Evolutionary conservation across 2,797 vertebrate species (phyloP), one percentile per base, ranked within the genome.

Genomic region (Bovichtus diacanthus): DNA sequence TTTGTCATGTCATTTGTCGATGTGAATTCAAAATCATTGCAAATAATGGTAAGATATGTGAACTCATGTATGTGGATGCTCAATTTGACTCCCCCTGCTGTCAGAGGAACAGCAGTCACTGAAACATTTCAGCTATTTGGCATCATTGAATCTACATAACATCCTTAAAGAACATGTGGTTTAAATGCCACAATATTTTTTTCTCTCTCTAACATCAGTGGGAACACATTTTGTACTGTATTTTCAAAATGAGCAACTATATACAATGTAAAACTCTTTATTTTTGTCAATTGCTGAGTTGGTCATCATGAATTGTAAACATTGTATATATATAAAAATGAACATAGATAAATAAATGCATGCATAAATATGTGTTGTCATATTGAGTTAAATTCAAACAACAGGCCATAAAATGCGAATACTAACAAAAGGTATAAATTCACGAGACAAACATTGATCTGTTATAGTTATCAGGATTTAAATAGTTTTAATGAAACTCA

Each of bases 311-410:
- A 84, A 74, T 34, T 86, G 76, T 74, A 86, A 85, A 78, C 80
- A 82, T 51, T 83, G 76, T 60, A 66, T 69, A 72, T 62, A 75
- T 60, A 69, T 53, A 56, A 44, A 38, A 55, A 38, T 39, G n/a
- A 80, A 31, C 5, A 38, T 81, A 79, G 59, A 76, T 74, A 49
- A 88, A 86, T 87, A 81, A 83, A 87, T 74, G 75, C 65, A 88
- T 87, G 77, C 47, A 83, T 83, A 18, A 78, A 84, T 58, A 80
- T 44, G 6, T 29, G 31, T 66, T 70, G 71, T 50, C 34, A 18
- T 25, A 18, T 6, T 47, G 25, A 50, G 6, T 61, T 78, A 0
- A 47, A 83, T 74, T 81, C 25, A 65, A 36, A 56, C n/a, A 31
- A 25, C 9, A 39, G 8, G 2, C 25, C 9, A n/a, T 59, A 9